Base-by-base conservation (phyloP, 2,888 invertebrate species). In the Sarcophaga subvicina region DNA sequence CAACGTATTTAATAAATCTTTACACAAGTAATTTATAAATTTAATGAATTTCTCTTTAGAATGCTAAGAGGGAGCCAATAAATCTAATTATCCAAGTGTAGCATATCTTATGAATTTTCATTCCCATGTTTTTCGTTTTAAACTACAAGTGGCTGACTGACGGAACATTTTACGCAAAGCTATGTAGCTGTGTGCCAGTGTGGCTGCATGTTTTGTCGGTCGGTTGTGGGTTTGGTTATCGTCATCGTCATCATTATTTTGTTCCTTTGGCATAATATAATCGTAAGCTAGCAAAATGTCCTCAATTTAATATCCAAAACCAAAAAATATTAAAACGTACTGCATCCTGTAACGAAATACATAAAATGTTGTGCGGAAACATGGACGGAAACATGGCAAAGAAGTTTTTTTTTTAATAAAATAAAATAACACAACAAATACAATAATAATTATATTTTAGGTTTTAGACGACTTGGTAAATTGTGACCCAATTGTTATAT, bases 221-320 rank as follows among this genome's bases (percentile, higher is more conserved):
- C 14, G 54, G 54, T 17, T 54, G 54, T 54, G 54, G 54, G 54
- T 54, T 17, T 54, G 37, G 37, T 37, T 37, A 37, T 37, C 37
- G 37, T 37, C 37, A 37, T 6, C 37, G 37, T 37, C 37, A 37
- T 37, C 8, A 37, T 37, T 37, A 37, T 37, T 37, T 37, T 37
- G 37, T 37, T 37, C 37, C 37, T 37, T 37, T 37, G 37, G 27
- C 37, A 37, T 20, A 66, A 66, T 12, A 67, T 47, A 67, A 67
- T 37, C 67, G 37, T 78, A 49, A 45, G 67, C 60, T 59, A 22
- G 10, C 12, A 70, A 69, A 49, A 64, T 25, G 22, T 75, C 63
- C 49, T 49, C 17, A 25, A 47, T 75, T 72, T 71, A 22, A 49
- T 80, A 22, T 45, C 22, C 8, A 37, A 37, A 17, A 63, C 66